These are phyloP conservation scores for Epistrophe grossulariae DNA, from an alignment of 2,888 invertebrate species.

Conservation along the genomic window DNA sequence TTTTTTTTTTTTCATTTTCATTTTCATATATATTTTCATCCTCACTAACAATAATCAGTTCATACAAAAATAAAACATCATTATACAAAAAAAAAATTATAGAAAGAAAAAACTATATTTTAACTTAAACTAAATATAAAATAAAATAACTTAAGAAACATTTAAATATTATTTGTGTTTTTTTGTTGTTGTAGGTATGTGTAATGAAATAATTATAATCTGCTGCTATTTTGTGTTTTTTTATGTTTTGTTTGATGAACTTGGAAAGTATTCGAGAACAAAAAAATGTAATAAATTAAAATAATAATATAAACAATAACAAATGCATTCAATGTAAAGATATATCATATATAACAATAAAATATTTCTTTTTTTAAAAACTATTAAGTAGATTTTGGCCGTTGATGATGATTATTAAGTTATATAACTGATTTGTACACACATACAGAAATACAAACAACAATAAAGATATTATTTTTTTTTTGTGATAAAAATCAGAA, in stretches of 20 bases:
- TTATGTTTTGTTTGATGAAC: slow-evolving; percentile 31
- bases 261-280: slow-evolving; percentile 62
- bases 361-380: slow-evolving; percentile 40
- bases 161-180: slow-evolving; percentile 50
- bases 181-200: background rate
- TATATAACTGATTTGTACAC: slow-evolving; percentile 47
- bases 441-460: slow-evolving; percentile 55
- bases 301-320: slow-evolving; percentile 50
- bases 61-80: slow-evolving; percentile 62
- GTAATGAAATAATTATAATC: slow-evolving; percentile 45
- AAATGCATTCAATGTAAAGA: slow-evolving; percentile 51
- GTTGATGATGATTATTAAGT: slow-evolving; percentile 29
- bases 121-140: slow-evolving; percentile 45
- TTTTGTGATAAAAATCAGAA: slow-evolving; percentile 2
- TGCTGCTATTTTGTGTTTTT: slow-evolving; percentile 59
- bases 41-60: slow-evolving; percentile 71
- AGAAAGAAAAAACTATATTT: slow-evolving; percentile 15
- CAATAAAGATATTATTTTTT: slow-evolving; percentile 7
- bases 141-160: slow-evolving; percentile 73
- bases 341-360: slow-evolving; percentile 30
- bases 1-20: slow-evolving; percentile 40
- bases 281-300: slow-evolving; percentile 60
- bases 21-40: slow-evolving; percentile 29
- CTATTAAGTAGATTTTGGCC: slow-evolving; percentile 71
- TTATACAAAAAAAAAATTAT: slow-evolving; percentile 35